phyloP scores from a whole-genome alignment of 1,140 invertebrate genomes.

The Belonocnema kinseyi region DNA sequence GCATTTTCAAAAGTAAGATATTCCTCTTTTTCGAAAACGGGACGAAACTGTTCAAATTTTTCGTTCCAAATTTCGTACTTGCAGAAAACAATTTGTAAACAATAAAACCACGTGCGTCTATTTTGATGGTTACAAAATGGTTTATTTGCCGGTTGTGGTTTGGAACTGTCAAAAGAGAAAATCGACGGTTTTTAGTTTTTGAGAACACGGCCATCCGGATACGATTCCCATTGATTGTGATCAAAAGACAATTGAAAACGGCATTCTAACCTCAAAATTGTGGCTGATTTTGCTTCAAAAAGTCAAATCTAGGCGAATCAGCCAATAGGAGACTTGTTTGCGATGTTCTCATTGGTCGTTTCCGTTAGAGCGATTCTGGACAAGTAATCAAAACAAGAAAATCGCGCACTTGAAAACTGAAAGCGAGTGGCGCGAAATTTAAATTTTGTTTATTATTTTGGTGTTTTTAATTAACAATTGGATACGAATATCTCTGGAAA shows the following conservation, averaged over 20 bases:
- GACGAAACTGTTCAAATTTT: no score
- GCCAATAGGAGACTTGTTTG: background rate
- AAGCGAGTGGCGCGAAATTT: slow-evolving; percentile 3
- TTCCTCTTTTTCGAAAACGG: no score
- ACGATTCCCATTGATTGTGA: slow-evolving; percentile 10
- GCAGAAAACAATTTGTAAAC: background rate
- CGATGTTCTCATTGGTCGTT: background rate
- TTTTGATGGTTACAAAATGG: slow-evolving; percentile 6
- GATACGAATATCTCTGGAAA: no score
- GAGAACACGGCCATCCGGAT: background rate
- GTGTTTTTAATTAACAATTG: background rate
- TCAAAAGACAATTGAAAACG: slow-evolving; percentile 4
- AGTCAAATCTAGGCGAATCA: background rate
- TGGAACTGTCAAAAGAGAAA: slow-evolving; percentile 24
- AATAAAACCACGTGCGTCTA: slow-evolving; percentile 17
- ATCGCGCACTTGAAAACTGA: slow-evolving; percentile 4
- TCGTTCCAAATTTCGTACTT: no score
- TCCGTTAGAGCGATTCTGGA: slow-evolving; percentile 2
- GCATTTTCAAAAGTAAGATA: no score
- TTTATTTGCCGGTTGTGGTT: background rate
- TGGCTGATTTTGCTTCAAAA: background rate
- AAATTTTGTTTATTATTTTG: background rate
- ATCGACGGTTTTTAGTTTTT: background rate
- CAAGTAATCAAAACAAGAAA: background rate
- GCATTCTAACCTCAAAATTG: slow-evolving; percentile 10